These are phyloP conservation scores for Manis crassicaudata DNA, from an alignment of 2,797 vertebrate genomes.

Conservation along the genomic window DNA sequence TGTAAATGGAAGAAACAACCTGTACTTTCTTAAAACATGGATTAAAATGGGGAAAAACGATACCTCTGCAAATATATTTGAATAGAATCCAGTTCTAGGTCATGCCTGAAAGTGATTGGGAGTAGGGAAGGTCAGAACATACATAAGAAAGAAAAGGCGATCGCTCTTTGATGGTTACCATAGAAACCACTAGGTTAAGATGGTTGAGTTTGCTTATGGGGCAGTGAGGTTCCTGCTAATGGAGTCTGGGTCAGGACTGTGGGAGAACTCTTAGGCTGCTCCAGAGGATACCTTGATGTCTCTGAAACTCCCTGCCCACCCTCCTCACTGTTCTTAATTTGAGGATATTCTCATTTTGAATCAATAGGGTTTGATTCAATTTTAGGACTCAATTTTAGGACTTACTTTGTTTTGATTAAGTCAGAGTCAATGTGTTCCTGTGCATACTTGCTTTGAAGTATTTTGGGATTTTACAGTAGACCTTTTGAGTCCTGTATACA, in stretches of 20 bases:
- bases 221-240: not conserved
- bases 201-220: not conserved
- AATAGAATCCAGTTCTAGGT: constrained; percentile 15
- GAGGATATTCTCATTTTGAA: not conserved
- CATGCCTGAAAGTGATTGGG: not conserved
- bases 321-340: not conserved
- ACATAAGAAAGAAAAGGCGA: not conserved
- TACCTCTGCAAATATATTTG: not conserved
- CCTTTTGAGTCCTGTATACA: not conserved
- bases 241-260: not conserved
- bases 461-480: not conserved
- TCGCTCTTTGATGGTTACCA: constrained; percentile 26
- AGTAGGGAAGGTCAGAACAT: not conserved
- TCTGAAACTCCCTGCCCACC: not conserved
- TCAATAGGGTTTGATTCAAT: not conserved
- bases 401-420: not conserved
- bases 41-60: not conserved
- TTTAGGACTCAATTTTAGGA: not conserved
- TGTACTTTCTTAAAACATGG: constrained; percentile 6
- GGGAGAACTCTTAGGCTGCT: not conserved
- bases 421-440: not conserved
- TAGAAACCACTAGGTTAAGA: constrained; percentile 29
- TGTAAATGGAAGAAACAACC: constrained; percentile 11
- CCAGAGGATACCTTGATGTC: not conserved
- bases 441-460: not conserved